These are phyloP conservation scores for Akabosia matsudoensis DNA, from an alignment of 1,140 invertebrate genomes.

Conservation along the genomic window DNA sequence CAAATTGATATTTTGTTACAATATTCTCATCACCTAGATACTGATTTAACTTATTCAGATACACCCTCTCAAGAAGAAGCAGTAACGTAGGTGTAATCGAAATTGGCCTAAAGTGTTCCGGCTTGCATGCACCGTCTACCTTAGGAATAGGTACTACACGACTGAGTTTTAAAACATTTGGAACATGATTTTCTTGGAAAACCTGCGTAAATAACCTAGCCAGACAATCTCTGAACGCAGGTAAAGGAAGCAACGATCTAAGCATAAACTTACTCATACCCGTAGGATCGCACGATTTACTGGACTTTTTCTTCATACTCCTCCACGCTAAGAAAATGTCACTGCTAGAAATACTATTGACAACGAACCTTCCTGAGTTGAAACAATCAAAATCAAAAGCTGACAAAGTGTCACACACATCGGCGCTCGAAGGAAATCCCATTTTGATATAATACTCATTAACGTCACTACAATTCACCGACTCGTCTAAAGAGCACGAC, in stretches of 20 bases:
- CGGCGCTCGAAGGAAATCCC: not conserved
- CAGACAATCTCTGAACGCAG: not conserved
- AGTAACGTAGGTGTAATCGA: not conserved
- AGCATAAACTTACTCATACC: not conserved
- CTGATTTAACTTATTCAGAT: not conserved
- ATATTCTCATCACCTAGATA: not conserved
- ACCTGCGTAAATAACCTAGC: not conserved
- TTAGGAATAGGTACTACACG: conserved; percentile 5
- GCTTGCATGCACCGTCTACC: not conserved
- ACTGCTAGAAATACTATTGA: not conserved
- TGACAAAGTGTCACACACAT: not conserved
- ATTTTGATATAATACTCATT: not conserved
- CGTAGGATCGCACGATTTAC: not conserved
- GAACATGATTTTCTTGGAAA: not conserved
- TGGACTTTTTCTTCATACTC: not conserved
- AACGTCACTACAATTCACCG: not conserved
- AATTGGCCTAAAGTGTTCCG: not conserved
- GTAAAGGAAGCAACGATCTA: not conserved
- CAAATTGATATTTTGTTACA: conserved; percentile 19
- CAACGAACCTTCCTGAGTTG: not conserved
- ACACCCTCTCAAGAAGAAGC: conserved; percentile 2
- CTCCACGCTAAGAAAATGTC: not conserved
- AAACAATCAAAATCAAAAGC: not conserved
- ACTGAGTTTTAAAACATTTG: not conserved
- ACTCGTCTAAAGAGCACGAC: not conserved